Conservation (phyloP, 2,797 vertebrate genomes). For the Neomorphus geoffroyi region DNA sequence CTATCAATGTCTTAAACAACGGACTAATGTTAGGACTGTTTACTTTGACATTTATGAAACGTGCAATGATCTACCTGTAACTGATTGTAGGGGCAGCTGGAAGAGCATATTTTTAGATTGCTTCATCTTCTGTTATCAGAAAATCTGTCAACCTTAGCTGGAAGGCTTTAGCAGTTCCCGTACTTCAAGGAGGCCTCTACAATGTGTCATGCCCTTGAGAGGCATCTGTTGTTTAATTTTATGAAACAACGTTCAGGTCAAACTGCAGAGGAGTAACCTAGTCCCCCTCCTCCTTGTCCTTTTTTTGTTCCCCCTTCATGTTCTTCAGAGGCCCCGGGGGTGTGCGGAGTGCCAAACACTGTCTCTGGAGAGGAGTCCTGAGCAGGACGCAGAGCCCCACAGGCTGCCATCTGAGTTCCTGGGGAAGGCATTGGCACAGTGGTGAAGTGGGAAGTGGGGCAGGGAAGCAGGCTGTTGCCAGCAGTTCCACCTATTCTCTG, state of each 20-base stretch:
- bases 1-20: not conserved
- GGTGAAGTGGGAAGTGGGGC: not conserved
- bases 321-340: not conserved
- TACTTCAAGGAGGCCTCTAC: not conserved
- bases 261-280: not conserved
- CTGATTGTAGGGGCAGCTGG: not conserved
- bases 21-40: not conserved
- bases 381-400: rapidly evolving
- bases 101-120: conserved; percentile 35
- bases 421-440: rapidly evolving
- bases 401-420: rapidly evolving
- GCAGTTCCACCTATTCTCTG: not conserved
- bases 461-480: not conserved
- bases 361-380: not conserved
- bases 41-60: conserved; percentile 12
- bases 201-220: not conserved
- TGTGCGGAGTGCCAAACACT: rapidly evolving
- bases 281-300: not conserved
- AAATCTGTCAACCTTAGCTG: conserved; percentile 22
- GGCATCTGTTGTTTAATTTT: conserved; percentile 13
- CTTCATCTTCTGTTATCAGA: conserved; percentile 34
- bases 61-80: conserved; percentile 7
- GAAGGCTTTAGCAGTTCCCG: not conserved
- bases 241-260: not conserved
- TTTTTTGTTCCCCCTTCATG: not conserved